A percentile compares a stretch with the other conserved stretches of the same genome.
Evolutionary conservation across 1,140 invertebrate genomes (phyloP).

Genomic region (Lucilia sericata): DNA sequence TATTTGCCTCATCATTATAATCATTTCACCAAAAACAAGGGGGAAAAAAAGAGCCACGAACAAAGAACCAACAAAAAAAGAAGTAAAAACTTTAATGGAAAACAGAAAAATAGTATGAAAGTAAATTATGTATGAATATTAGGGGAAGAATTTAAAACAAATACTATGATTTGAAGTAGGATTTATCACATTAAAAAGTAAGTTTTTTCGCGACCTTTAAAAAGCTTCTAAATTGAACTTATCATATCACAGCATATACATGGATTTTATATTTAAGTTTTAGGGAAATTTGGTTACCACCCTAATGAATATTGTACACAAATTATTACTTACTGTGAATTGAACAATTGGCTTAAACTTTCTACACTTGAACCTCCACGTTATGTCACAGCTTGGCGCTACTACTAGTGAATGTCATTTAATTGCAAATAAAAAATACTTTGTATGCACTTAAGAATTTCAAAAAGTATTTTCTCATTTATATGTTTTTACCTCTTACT

Average conservation of each 20-base stretch:
- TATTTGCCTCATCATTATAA: neutral
- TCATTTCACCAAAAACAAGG: neutral
- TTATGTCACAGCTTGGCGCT: no score
- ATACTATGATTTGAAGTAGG: no score
- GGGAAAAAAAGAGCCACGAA: no score
- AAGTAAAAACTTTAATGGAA: no score
- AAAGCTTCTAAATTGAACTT: no score
- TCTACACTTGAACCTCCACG: neutral
- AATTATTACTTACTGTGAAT: neutral
- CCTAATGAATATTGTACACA: neutral
- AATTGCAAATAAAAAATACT: constrained; percentile 4
- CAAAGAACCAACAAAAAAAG: no score
- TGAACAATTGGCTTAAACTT: neutral
- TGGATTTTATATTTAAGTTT: no score
- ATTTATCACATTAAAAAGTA: no score
- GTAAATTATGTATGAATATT: neutral
- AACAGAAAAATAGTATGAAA: neutral
- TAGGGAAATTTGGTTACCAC: no score
- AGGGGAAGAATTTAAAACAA: no score
- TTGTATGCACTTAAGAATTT: constrained; percentile 7
- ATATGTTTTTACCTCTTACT: neutral
- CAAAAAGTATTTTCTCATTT: neutral
- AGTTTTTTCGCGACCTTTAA: no score
- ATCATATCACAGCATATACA: no score
- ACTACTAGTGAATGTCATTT: neutral